phyloP scores from a whole-genome alignment of 1,140 invertebrate genomes.

The Leptestheria dahalacensis region DNA sequence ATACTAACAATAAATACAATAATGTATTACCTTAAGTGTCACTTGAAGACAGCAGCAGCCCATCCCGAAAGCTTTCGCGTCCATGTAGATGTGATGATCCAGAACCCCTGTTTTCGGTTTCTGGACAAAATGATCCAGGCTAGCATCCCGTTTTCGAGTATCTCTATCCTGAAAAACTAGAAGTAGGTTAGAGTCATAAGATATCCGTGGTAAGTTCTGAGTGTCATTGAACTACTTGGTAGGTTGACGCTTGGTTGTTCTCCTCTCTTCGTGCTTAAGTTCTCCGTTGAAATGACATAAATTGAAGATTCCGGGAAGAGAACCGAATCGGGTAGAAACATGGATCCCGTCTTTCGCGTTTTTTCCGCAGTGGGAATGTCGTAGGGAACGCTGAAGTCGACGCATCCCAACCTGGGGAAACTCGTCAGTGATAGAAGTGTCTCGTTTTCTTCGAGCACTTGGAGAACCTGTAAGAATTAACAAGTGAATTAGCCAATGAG shows the following conservation, averaged over 20 bases:
- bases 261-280: slow-evolving; percentile 76
- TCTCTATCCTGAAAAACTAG: slow-evolving; percentile 62
- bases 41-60: slow-evolving; percentile 93
- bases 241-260: slow-evolving; percentile 94
- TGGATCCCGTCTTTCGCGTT: slow-evolving; percentile 57
- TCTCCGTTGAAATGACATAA: slow-evolving; percentile 84
- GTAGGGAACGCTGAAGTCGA: slow-evolving; percentile 69
- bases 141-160: slow-evolving; percentile 59
- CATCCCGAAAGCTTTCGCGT: slow-evolving; percentile 99
- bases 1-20: too few species aligned
- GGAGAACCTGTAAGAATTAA: too few species aligned
- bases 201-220: too few species aligned
- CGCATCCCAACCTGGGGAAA: slow-evolving; percentile 58
- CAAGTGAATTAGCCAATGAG: too few species aligned
- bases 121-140: slow-evolving; percentile 40
- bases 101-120: slow-evolving; percentile 36
- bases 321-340: slow-evolving; percentile 90
- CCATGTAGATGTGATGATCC: slow-evolving; percentile 85
- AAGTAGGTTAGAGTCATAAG: slow-evolving; percentile 24
- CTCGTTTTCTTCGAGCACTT: too few species aligned
- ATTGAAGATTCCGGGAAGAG: slow-evolving; percentile 87
- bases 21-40: slow-evolving; percentile 55
- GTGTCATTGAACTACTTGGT: slow-evolving; percentile 60
- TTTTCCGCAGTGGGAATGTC: slow-evolving; percentile 41
- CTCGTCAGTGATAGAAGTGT: neutral